These are phyloP conservation scores for Empis livida DNA, from an alignment of 2,888 invertebrate genomes.

Conservation along the genomic window DNA sequence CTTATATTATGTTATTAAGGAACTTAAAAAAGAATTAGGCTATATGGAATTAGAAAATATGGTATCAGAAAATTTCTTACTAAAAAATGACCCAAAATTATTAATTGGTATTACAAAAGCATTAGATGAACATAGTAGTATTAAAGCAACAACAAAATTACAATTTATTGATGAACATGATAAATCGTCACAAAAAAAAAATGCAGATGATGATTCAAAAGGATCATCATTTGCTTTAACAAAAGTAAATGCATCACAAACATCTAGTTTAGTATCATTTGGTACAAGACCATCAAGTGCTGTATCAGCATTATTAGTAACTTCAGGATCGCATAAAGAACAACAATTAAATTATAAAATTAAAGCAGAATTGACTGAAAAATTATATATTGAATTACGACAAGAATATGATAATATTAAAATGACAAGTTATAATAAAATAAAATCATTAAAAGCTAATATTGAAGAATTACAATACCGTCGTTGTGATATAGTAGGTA, in stretches of 20 bases:
- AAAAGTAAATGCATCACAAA: slow-evolving; percentile 8
- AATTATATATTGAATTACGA: slow-evolving; percentile 23
- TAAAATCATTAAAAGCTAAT: slow-evolving; percentile 20
- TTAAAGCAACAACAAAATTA: slow-evolving; percentile 2
- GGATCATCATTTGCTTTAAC: neutral
- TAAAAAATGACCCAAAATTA: slow-evolving; percentile 29
- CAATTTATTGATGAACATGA: slow-evolving; percentile 3
- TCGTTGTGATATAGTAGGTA: slow-evolving; percentile 37
- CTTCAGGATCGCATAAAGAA: neutral
- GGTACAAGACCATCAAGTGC: slow-evolving; percentile 1
- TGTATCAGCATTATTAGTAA: neutral
- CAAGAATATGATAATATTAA: slow-evolving; percentile 20
- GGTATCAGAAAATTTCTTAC: slow-evolving; percentile 25
- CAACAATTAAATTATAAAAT: slow-evolving; percentile 15
- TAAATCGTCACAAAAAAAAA: neutral
- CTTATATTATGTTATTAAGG: slow-evolving; percentile 20
- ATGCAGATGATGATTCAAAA: neutral
- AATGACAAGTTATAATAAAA: too few relatives aligned
- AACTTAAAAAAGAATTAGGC: slow-evolving; percentile 21
- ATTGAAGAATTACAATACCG: slow-evolving; percentile 40
- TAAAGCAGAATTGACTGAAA: slow-evolving; percentile 29
- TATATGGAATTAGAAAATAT: slow-evolving; percentile 25
- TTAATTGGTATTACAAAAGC: slow-evolving; percentile 20
- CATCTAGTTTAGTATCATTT: slow-evolving; percentile 15
- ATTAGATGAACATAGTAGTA: slow-evolving; percentile 12